Percentiles rank a stretch among this genome's conserved stretches.
These are phyloP conservation scores for Arenicola marina DNA, from an alignment of 2,888 invertebrate genomes.

Conservation along the genomic window DNA sequence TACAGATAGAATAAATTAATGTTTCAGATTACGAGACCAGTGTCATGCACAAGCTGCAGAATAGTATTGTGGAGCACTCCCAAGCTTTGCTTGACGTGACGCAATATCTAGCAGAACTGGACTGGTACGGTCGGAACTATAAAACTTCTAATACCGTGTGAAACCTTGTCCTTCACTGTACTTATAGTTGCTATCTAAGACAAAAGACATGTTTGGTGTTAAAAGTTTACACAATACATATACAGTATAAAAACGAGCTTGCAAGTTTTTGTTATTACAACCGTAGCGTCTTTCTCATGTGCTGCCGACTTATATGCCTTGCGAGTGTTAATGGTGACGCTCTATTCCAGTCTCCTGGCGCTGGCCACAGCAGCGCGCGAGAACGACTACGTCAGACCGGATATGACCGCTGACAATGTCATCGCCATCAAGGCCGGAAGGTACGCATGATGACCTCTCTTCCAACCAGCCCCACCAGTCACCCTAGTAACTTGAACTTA, in stretches of 20 bases:
- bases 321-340: no score
- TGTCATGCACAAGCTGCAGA: conserved; percentile 74
- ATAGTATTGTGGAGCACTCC: conserved; percentile 69
- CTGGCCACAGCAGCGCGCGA: conserved; percentile 65
- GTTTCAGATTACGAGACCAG: conserved; percentile 79
- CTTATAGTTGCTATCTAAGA: no score
- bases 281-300: no score
- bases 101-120: conserved; percentile 71
- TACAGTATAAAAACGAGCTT: no score
- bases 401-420: conserved; percentile 65
- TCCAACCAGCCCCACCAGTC: no score
- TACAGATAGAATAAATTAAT: background rate
- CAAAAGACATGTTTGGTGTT: no score
- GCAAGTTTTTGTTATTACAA: no score
- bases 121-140: conserved; percentile 66
- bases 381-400: conserved; percentile 70
- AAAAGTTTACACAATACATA: no score
- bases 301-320: no score
- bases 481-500: no score
- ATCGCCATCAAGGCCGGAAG: conserved; percentile 71
- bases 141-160: no score
- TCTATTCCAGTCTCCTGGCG: conserved; percentile 29
- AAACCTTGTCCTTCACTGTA: no score
- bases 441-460: conserved; percentile 42
- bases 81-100: conserved; percentile 67